Percentiles rank a stretch among this genome's conserved stretches.
These are phyloP conservation scores for Neomorphus geoffroyi DNA, from an alignment of 2,797 vertebrate species.

Conservation along the genomic window DNA sequence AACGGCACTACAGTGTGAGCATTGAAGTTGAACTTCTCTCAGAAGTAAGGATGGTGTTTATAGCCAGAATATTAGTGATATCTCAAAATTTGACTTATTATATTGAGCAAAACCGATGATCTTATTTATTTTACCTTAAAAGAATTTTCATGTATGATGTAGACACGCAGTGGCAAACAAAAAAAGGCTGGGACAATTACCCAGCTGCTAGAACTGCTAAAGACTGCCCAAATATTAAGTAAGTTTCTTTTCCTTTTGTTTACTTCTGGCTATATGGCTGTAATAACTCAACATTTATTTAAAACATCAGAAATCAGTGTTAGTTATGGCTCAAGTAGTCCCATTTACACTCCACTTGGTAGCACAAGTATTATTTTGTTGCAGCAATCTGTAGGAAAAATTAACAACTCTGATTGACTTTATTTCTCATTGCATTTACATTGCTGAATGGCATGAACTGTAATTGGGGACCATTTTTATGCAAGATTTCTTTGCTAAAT, in stretches of 20 bases:
- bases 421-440: neutral
- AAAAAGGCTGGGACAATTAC: neutral
- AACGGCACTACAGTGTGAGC: neutral
- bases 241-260: neutral
- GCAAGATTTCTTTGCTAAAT: neutral
- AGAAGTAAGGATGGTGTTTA: neutral
- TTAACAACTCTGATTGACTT: neutral
- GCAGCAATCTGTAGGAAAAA: neutral
- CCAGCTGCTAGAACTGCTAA: neutral
- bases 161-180: neutral
- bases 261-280: neutral
- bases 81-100: neutral
- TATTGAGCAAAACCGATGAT: neutral
- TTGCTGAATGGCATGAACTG: neutral
- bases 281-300: neutral
- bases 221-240: neutral
- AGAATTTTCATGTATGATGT: neutral
- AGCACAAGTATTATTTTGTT: neutral
- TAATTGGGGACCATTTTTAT: neutral
- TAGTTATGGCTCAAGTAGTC: neutral
- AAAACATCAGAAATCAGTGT: neutral
- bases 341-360: neutral
- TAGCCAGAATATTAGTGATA: neutral
- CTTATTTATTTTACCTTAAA: neutral
- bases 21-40: neutral